phyloP scores from a whole-genome alignment of 1,140 invertebrate genomes.

The Oncopodura yosiiana region DNA sequence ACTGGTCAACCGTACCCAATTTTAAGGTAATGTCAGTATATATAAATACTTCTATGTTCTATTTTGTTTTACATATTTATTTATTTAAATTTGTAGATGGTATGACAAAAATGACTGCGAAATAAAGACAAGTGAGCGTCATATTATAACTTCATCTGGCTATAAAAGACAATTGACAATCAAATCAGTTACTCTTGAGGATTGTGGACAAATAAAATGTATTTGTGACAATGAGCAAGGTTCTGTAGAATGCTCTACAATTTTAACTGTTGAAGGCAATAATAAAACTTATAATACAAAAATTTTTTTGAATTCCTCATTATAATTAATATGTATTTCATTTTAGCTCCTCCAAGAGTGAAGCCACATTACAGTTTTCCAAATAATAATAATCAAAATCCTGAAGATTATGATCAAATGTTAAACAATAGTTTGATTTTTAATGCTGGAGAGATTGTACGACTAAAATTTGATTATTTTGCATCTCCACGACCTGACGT shows the following conservation, averaged over 20 bases:
- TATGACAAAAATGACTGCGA: slow-evolving; percentile 13
- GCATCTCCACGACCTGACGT: slow-evolving; percentile 73
- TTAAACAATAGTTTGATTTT: slow-evolving; percentile 73
- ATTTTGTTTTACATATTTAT: not conserved
- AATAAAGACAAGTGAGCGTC: slow-evolving; percentile 24
- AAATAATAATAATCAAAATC: too few species aligned
- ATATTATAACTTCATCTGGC: slow-evolving; percentile 1
- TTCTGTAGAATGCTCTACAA: slow-evolving; percentile 61
- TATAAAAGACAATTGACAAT: slow-evolving; percentile 19
- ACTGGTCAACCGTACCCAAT: slow-evolving; percentile 71
- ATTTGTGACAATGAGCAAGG: slow-evolving; percentile 73
- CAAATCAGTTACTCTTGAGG: slow-evolving; percentile 36
- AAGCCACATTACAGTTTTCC: too few species aligned
- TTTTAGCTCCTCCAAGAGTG: slow-evolving; percentile 61
- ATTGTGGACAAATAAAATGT: slow-evolving; percentile 77
- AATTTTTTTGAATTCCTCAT: not conserved
- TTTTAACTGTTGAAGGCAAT: slow-evolving; percentile 58
- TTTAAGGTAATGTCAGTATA: slow-evolving; percentile 87
- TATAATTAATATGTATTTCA: not conserved
- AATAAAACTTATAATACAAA: not conserved
- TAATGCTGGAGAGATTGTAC: slow-evolving; percentile 75
- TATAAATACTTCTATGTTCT: slow-evolving; percentile 34
- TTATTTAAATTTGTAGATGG: not conserved
- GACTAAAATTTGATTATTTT: slow-evolving; percentile 77
- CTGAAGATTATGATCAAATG: slow-evolving; percentile 76